A percentile compares a stretch with the other conserved stretches of the same genome.
phyloP scores from a whole-genome alignment of 1,140 invertebrate genomes.

The Diprion similis region DNA sequence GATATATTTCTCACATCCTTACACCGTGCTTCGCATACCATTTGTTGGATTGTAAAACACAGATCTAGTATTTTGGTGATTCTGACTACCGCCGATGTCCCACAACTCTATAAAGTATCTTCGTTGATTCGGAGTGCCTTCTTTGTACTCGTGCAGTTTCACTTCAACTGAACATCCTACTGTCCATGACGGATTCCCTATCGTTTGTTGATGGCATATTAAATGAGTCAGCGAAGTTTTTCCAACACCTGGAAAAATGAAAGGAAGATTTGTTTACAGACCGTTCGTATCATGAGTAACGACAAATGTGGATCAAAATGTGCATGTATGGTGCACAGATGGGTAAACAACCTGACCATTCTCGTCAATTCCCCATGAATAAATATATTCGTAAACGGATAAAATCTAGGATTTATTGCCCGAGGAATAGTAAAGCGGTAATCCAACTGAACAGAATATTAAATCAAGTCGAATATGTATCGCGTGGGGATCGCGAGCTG shows the following conservation, averaged over 20 bases:
- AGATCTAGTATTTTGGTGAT: conserved; percentile 87
- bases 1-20: neutral
- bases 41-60: conserved; percentile 94
- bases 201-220: conserved; percentile 86
- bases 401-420: neutral
- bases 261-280: conserved; percentile 25
- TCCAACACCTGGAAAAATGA: conserved; percentile 79
- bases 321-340: neutral
- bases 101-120: conserved; percentile 95
- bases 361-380: neutral
- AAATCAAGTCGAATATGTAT: neutral
- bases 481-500: too few relatives aligned
- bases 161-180: conserved; percentile 96
- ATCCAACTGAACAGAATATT: neutral
- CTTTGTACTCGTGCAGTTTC: conserved; percentile 94
- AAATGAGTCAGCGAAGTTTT: conserved; percentile 94
- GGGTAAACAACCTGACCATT: neutral
- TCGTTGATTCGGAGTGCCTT: conserved; percentile 89
- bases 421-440: neutral
- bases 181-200: conserved; percentile 88
- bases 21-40: conserved; percentile 65
- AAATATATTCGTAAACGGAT: neutral
- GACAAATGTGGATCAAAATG: neutral
- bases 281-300: conserved; percentile 8
- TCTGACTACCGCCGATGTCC: conserved; percentile 94